Evolutionary conservation across 2,888 invertebrate species (phyloP).

Genomic region (Caenorhabditis auriculariae): DNA sequence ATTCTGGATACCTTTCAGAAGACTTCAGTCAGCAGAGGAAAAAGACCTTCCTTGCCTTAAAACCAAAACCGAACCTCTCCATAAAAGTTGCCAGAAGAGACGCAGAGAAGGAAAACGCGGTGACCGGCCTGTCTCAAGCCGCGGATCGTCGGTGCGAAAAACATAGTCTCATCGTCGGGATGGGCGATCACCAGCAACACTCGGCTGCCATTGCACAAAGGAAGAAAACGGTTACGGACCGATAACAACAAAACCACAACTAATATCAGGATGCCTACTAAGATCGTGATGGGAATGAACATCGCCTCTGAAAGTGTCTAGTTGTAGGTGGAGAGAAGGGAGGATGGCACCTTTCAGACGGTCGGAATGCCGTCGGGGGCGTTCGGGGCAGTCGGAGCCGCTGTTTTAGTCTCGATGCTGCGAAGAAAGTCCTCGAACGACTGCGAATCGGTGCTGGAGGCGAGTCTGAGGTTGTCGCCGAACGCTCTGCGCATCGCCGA

Average conservation of each 20-base stretch:
- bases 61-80: constrained; percentile 21
- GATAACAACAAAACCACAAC: constrained; percentile 35
- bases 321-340: too few species aligned
- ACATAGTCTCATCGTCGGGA: constrained; percentile 99
- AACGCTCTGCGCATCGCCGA: constrained; percentile 44
- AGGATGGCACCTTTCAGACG: too few species aligned
- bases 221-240: too few species aligned
- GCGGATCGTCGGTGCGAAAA: constrained; percentile 80
- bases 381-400: not conserved
- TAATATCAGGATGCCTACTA: constrained; percentile 22
- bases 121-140: constrained; percentile 24
- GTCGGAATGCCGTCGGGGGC: too few species aligned
- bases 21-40: too few species aligned
- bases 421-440: constrained; percentile 43
- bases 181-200: constrained; percentile 85
- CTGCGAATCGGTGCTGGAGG: constrained; percentile 39
- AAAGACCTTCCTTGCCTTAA: too few species aligned
- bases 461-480: constrained; percentile 39
- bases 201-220: constrained; percentile 10
- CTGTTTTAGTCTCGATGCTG: constrained; percentile 34
- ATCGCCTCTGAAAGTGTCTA: not conserved
- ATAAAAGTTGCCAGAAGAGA: constrained; percentile 42
- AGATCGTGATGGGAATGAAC: constrained; percentile 26
- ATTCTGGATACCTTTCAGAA: too few species aligned
- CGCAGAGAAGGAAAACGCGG: constrained; percentile 39